A percentile compares a stretch with the other conserved stretches of the same genome.
phyloP scores from a whole-genome alignment of 2,888 invertebrate genomes.

The Standfussiana lucernea region DNA sequence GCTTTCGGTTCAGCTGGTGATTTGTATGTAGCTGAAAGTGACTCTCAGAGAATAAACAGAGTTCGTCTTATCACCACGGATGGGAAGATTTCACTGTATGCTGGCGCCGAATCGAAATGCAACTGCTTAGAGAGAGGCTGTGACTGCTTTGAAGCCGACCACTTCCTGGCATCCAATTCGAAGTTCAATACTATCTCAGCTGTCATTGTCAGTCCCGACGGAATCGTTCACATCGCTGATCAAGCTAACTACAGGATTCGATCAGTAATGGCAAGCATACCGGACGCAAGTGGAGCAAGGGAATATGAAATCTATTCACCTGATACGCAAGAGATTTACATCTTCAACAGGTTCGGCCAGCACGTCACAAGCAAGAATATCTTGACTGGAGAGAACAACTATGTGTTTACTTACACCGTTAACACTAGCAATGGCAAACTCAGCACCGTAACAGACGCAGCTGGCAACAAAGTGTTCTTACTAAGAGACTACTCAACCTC shows the following conservation, averaged over 20 bases:
- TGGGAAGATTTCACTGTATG: conserved; percentile 97
- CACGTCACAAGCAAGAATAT: conserved; percentile 98
- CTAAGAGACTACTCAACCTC: conserved; percentile 96
- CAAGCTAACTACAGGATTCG: conserved; percentile 97
- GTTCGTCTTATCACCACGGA: conserved; percentile 97
- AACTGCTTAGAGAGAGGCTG: conserved; percentile 97
- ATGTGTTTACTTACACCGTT: conserved; percentile 98
- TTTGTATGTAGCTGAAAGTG: conserved; percentile 98
- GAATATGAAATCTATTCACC: conserved; percentile 98
- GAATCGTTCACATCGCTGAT: conserved; percentile 98
- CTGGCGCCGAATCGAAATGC: conserved; percentile 98
- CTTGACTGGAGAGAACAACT: conserved; percentile 97
- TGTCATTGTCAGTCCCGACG: conserved; percentile 97
- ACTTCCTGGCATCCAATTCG: conserved; percentile 97
- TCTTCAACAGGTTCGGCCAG: conserved; percentile 98
- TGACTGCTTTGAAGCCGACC: conserved; percentile 97
- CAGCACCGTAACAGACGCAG: conserved; percentile 97
- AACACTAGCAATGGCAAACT: conserved; percentile 99
- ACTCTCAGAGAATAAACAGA: conserved; percentile 98
- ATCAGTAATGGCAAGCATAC: conserved; percentile 97
- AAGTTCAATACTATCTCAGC: conserved; percentile 98
- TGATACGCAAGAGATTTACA: conserved; percentile 98
- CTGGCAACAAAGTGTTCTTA: conserved; percentile 96
- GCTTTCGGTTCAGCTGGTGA: conserved; percentile 98
- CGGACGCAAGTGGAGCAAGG: conserved; percentile 95